These are phyloP conservation scores for Hypomecis punctinalis DNA, from an alignment of 2,888 invertebrate species.

Conservation along the genomic window DNA sequence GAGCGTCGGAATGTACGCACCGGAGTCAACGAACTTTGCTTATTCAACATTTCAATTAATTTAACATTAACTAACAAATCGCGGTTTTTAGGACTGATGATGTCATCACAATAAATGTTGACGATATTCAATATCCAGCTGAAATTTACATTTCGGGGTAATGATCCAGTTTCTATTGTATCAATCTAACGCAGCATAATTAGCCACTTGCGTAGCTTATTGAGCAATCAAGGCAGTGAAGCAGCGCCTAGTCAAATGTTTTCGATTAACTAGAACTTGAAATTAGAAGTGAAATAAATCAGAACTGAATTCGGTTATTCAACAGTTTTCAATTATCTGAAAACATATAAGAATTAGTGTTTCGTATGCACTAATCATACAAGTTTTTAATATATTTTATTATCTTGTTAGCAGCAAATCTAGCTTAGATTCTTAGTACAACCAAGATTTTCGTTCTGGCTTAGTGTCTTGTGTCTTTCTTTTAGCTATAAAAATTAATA, in stretches of 20 bases:
- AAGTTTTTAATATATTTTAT: too few species aligned
- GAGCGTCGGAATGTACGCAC: constrained; percentile 68
- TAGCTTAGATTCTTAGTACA: too few species aligned
- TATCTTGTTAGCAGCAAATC: too few species aligned
- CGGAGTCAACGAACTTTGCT: constrained; percentile 74
- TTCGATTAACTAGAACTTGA: too few species aligned
- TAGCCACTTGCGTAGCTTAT: background rate
- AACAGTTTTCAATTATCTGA: too few species aligned
- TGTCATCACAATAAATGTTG: constrained; percentile 39
- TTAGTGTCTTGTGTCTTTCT: too few species aligned
- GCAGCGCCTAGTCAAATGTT: background rate
- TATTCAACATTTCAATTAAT: constrained; percentile 47
- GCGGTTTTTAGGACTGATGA: constrained; percentile 37
- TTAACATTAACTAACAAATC: constrained; percentile 35
- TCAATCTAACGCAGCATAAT: background rate
- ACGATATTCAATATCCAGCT: constrained; percentile 20
- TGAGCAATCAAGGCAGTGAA: background rate
- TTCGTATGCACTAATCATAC: too few species aligned
- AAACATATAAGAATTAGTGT: too few species aligned
- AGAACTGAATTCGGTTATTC: too few species aligned
- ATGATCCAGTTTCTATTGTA: constrained; percentile 10
- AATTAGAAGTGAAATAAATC: too few species aligned
- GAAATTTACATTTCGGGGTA: constrained; percentile 1
- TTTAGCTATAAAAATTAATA: too few species aligned
- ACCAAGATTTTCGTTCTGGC: too few species aligned